Conservation (phyloP, 2,797 vertebrate species). For the Gymnocypris eckloni region DNA sequence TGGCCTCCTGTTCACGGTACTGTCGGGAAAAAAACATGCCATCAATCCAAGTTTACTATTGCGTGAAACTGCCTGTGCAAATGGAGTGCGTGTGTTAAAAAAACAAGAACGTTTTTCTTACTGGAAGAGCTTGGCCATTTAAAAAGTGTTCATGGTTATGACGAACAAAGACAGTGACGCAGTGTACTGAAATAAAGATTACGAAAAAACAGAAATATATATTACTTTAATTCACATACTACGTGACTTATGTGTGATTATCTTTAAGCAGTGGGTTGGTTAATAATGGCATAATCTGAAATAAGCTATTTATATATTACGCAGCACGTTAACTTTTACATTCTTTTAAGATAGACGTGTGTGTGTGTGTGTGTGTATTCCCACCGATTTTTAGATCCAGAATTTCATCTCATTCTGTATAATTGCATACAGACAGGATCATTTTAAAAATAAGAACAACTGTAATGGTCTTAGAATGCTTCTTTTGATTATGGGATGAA, state of each 20-base stretch:
- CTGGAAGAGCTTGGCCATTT: neutral
- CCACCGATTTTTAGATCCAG: no score
- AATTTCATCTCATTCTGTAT: no score
- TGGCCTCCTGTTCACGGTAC: conserved; percentile 99
- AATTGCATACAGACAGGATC: no score
- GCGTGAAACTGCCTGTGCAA: neutral
- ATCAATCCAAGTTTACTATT: neutral
- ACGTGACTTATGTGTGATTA: neutral
- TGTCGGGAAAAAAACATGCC: conserved; percentile 68
- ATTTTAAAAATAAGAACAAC: no score
- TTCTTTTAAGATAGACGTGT: no score
- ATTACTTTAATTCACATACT: neutral
- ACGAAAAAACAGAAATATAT: neutral
- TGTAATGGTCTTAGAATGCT: neutral
- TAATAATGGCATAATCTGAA: neutral
- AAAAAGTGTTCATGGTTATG: conserved; percentile 8
- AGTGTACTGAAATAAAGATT: neutral
- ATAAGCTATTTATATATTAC: neutral
- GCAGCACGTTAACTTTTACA: neutral
- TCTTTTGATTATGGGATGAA: neutral
- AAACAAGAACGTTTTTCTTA: conserved; percentile 2
- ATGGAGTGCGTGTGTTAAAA: neutral
- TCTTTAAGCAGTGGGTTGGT: neutral
- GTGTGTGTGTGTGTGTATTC: no score
- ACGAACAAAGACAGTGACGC: neutral